Evolutionary conservation across 2,888 invertebrate species (phyloP).

Genomic region (Carpatolechia fugitivella): DNA sequence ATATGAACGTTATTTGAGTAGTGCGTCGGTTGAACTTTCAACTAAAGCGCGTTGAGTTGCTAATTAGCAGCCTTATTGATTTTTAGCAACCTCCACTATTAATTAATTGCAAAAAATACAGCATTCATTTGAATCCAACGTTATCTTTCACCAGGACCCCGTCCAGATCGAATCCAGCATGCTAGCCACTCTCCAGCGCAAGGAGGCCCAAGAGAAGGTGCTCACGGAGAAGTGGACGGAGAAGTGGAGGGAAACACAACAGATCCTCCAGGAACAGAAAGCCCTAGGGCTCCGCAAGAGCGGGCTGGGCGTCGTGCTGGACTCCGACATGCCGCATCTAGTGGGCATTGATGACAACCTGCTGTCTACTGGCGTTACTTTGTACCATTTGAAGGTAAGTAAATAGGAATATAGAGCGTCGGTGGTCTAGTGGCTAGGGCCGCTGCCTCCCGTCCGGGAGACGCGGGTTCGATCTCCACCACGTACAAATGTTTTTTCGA

Average conservation of each 20-base stretch:
- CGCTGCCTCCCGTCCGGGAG: no score
- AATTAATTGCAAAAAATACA: no score
- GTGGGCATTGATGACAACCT: constrained; percentile 95
- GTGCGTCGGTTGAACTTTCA: no score
- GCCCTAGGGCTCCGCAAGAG: constrained; percentile 92
- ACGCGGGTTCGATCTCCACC: no score
- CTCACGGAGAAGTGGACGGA: constrained; percentile 96
- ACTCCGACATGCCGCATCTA: constrained; percentile 94
- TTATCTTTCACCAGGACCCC: constrained; percentile 56
- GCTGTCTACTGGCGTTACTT: constrained; percentile 92
- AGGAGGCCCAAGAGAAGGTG: constrained; percentile 93
- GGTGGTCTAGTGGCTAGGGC: no score
- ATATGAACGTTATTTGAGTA: no score
- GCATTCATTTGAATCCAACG: no score
- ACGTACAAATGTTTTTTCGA: no score
- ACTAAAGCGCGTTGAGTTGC: no score
- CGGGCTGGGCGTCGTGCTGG: constrained; percentile 91
- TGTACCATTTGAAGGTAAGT: constrained; percentile 90
- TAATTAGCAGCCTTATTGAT: no score
- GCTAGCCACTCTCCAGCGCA: constrained; percentile 91
- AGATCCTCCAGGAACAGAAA: constrained; percentile 92
- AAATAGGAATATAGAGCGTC: no score
- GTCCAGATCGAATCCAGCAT: constrained; percentile 81
- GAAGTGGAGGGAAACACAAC: constrained; percentile 95
- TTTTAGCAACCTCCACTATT: no score